Conservation (phyloP, 2,797 vertebrate genomes). For the Aselliscus stoliczkanus region DNA sequence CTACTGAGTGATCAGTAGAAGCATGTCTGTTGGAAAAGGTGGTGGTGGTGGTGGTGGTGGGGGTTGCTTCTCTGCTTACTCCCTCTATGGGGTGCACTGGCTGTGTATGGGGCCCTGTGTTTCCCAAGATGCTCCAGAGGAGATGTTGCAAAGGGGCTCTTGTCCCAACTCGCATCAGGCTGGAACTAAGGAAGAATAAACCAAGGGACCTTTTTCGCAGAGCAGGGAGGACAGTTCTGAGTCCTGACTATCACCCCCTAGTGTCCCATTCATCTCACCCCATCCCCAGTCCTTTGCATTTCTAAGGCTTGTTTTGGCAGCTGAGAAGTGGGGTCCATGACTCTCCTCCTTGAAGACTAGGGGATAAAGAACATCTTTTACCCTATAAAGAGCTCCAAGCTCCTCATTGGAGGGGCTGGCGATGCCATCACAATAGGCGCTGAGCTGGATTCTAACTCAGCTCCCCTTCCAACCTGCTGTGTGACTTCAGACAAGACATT, state of each 20-base stretch:
- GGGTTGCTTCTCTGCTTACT: not conserved
- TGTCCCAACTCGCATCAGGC: not conserved
- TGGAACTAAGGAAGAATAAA: not conserved
- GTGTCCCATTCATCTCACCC: fast-evolving
- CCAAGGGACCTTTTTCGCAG: fast-evolving
- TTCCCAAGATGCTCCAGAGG: not conserved
- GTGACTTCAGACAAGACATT: not conserved
- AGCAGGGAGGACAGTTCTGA: fast-evolving
- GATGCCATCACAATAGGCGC: not conserved
- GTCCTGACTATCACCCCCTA: fast-evolving
- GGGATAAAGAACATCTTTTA: not conserved
- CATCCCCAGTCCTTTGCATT: too few relatives aligned
- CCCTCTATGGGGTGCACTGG: not conserved
- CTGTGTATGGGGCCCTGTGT: not conserved
- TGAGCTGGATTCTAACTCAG: not conserved
- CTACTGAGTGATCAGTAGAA: fast-evolving
- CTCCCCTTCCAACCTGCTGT: not conserved
- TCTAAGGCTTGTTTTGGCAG: not conserved
- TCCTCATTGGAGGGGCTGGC: not conserved
- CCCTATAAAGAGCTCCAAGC: not conserved
- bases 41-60: not conserved
- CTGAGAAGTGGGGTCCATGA: not conserved
- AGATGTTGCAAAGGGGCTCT: not conserved
- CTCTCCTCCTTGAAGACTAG: not conserved
- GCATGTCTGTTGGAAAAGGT: too few relatives aligned